Percentiles rank a stretch among this genome's conserved stretches.
Evolutionary conservation across 2,113 vertebrate species (phyloP).

Genomic region (Tragelaphus scriptus): DNA sequence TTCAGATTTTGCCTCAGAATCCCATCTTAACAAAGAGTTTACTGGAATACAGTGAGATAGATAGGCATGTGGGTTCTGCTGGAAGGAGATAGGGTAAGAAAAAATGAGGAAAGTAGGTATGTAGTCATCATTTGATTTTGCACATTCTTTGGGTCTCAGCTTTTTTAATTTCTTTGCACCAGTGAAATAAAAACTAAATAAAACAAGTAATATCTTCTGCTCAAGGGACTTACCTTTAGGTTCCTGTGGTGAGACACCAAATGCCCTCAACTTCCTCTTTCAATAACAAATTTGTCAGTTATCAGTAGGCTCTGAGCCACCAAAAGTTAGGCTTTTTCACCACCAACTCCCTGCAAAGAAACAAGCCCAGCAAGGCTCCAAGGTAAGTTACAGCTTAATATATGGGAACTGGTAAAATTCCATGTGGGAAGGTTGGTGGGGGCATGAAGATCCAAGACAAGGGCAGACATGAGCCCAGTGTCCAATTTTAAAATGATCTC

Average conservation of each 20-base stretch:
- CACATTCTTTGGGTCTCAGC: background rate
- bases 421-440: background rate
- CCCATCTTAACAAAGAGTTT: background rate
- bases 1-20: slow-evolving; percentile 34
- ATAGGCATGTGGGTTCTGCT: background rate
- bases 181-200: slow-evolving; percentile 39
- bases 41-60: background rate
- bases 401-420: slow-evolving; percentile 18
- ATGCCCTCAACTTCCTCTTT: slow-evolving; percentile 66
- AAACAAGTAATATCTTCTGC: slow-evolving; percentile 34
- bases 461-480: background rate
- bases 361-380: slow-evolving; percentile 18
- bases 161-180: slow-evolving; percentile 31
- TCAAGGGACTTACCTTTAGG: slow-evolving; percentile 67
- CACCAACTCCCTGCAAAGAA: slow-evolving; percentile 17
- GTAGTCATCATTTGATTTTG: background rate
- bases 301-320: slow-evolving; percentile 42
- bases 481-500: background rate
- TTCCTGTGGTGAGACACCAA: slow-evolving; percentile 36
- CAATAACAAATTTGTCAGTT: slow-evolving; percentile 58
- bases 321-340: background rate
- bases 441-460: background rate
- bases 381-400: slow-evolving; percentile 52
- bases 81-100: background rate
- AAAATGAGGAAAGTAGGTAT: background rate